These are phyloP conservation scores for Mastacembelus armatus DNA, from an alignment of 2,797 vertebrate species.

Conservation along the genomic window DNA sequence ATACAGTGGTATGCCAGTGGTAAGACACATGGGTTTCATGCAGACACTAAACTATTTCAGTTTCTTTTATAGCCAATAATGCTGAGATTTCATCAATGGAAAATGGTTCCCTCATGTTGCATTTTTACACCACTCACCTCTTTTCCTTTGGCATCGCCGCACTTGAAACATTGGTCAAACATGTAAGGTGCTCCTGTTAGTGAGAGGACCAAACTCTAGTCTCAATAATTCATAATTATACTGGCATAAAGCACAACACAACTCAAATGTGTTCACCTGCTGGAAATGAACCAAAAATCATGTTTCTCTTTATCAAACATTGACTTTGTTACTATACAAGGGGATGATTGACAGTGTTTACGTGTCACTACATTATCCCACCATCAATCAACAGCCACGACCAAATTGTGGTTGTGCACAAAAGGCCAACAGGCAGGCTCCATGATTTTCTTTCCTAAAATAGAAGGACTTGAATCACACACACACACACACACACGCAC, in stretches of 20 bases:
- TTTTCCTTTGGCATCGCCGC: conserved; percentile 25
- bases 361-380: conserved; percentile 56
- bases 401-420: conserved; percentile 63
- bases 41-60: conserved; percentile 53
- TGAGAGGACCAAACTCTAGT: conserved; percentile 31
- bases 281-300: conserved; percentile 45
- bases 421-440: conserved; percentile 67
- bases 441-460: conserved; percentile 72
- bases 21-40: conserved; percentile 61
- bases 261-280: conserved; percentile 26
- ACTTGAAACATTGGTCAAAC: conserved; percentile 42
- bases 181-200: conserved; percentile 19
- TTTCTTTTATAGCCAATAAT: conserved; percentile 38
- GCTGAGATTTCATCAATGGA: conserved; percentile 47
- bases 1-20: conserved; percentile 47
- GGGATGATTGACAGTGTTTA: conserved; percentile 55
- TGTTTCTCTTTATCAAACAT: conserved; percentile 45
- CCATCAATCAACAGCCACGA: conserved; percentile 46
- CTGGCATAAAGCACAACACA: conserved; percentile 29
- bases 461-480: conserved; percentile 73
- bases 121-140: conserved; percentile 20
- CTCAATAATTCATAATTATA: conserved; percentile 29
- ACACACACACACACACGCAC: conserved; percentile 42
- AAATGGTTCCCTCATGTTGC: conserved; percentile 15
- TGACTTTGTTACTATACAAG: conserved; percentile 61